A percentile compares a stretch with the other conserved stretches of the same genome.
Conservation (phyloP, 2,888 invertebrate species). For the Leptothorax acervorum region DNA sequence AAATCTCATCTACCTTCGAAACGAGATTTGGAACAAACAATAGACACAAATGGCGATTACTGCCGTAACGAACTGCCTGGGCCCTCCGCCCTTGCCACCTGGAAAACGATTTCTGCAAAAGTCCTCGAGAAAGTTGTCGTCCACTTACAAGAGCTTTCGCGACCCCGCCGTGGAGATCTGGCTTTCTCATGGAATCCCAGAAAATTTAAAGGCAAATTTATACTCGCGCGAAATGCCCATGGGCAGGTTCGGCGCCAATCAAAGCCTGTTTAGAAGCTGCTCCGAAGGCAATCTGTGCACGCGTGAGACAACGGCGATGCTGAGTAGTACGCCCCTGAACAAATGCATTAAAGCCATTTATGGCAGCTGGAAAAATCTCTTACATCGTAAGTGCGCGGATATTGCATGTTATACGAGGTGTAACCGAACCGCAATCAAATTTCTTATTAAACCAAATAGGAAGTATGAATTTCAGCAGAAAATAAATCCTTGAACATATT, state of each 20-base stretch:
- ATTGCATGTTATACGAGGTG: neutral
- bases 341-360: conserved; percentile 92
- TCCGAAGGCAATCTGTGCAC: conserved; percentile 90
- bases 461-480: neutral
- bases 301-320: conserved; percentile 68
- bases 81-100: conserved; percentile 88
- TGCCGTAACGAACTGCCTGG: conserved; percentile 85
- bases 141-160: conserved; percentile 88
- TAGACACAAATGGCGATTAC: conserved; percentile 86
- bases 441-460: neutral
- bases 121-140: conserved; percentile 85
- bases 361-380: conserved; percentile 93
- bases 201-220: conserved; percentile 75
- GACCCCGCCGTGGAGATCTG: conserved; percentile 87
- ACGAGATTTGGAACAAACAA: neutral
- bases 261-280: conserved; percentile 88
- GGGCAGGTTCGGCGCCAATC: conserved; percentile 71
- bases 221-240: conserved; percentile 73
- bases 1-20: neutral
- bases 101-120: conserved; percentile 85
- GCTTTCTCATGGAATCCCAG: conserved; percentile 77
- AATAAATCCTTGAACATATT: neutral
- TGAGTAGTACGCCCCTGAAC: conserved; percentile 86
- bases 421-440: neutral
- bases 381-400: conserved; percentile 89